Conservation (phyloP, 2,888 invertebrate genomes). For the Candidula unifasciata region DNA sequence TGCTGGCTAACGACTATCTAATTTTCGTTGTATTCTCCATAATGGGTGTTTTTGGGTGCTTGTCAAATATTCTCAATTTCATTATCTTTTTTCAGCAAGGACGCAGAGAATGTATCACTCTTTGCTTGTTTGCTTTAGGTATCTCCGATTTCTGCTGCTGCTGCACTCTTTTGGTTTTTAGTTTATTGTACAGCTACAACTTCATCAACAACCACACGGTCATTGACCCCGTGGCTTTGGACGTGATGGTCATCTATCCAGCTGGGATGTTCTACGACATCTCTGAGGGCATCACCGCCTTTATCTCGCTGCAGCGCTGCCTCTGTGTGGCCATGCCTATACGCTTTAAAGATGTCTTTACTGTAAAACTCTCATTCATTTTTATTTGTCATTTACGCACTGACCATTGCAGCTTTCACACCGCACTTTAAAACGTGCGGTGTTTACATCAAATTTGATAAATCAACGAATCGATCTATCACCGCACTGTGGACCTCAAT, state of each 20-base stretch:
- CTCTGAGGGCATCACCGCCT: not conserved
- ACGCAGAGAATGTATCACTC: not conserved
- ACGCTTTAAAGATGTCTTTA: not conserved
- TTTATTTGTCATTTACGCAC: not conserved
- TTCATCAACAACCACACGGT: not conserved
- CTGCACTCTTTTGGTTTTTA: not conserved
- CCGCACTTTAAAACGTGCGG: not conserved
- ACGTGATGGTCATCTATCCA: not conserved
- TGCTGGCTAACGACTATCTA: not conserved
- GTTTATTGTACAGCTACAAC: not conserved
- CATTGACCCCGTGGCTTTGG: not conserved
- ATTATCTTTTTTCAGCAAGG: not conserved
- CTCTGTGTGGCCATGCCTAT: not conserved
- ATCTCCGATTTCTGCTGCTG: not conserved
- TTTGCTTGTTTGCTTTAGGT: not conserved
- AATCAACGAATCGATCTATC: not conserved
- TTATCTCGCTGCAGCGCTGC: not conserved
- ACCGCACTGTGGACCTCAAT: not conserved
- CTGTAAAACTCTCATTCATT: not conserved
- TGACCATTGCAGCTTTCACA: not conserved
- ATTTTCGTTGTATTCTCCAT: not conserved
- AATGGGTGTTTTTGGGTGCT: not conserved
- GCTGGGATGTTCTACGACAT: constrained; percentile 6
- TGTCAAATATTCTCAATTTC: not conserved
- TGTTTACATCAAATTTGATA: not conserved